These are phyloP conservation scores for Phalera bucephala DNA, from an alignment of 2,888 invertebrate genomes.

Conservation along the genomic window DNA sequence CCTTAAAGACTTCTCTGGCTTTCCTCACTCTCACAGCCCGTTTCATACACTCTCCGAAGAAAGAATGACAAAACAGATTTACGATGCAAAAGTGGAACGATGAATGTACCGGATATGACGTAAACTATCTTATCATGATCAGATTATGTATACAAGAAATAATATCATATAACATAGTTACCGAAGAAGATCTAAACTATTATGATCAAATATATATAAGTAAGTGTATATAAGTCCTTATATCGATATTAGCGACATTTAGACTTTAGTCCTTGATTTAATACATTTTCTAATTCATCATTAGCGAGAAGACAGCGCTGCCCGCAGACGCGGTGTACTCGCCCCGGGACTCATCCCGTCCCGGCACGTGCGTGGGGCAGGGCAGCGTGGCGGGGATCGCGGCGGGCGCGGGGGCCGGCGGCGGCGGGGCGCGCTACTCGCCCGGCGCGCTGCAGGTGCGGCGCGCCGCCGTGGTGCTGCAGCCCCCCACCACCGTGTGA, in stretches of 20 bases:
- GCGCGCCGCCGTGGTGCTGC: constrained; percentile 93
- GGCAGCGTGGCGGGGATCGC: constrained; percentile 84
- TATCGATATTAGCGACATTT: not conserved
- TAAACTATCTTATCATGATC: not conserved
- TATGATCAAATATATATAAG: too few species aligned
- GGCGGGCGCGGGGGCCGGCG: constrained; percentile 68
- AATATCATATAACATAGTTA: too few species aligned
- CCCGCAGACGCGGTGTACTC: constrained; percentile 90
- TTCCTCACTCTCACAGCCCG: too few species aligned
- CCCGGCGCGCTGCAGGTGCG: constrained; percentile 93
- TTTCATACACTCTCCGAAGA: too few species aligned
- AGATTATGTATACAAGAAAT: too few species aligned
- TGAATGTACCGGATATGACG: too few species aligned
- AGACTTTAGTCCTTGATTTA: not conserved
- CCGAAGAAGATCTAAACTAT: too few species aligned
- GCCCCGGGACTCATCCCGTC: constrained; percentile 65
- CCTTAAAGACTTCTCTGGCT: too few species aligned
- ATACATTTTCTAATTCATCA: not conserved
- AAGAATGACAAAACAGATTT: too few species aligned
- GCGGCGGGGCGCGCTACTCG: constrained; percentile 88
- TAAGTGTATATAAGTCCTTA: too few species aligned
- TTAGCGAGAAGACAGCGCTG: constrained; percentile 83
- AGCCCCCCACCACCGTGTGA: constrained; percentile 91
- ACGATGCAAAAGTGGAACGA: too few species aligned
- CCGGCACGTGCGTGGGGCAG: constrained; percentile 62